Evolutionary conservation across 2,113 vertebrate genomes (phyloP), one percentile per base, ranked within the genome.

Genomic region (Chionodraco myersi): DNA sequence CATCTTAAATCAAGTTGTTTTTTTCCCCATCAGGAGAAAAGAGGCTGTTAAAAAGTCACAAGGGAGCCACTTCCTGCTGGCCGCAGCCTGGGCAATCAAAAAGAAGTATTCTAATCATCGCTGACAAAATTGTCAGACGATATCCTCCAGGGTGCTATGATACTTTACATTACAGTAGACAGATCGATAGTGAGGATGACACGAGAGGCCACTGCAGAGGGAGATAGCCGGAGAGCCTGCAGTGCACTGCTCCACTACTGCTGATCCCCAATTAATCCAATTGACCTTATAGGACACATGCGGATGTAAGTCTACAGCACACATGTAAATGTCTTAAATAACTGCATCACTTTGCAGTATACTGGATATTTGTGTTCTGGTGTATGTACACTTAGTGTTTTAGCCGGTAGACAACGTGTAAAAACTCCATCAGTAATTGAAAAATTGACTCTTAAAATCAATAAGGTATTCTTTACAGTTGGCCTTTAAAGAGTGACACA

Each of bases 111-210:
- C 89, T 93, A 95, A 95, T 93, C 84, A 94, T 90, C 86, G 81
- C 87, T 92, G 93, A 95, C 93, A 94, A 88, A 93, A 89, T 64
- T 70, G 91, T 94, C 91, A 89, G 88, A 85, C 56, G 70, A 94
- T 92, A 94, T 91, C 90, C 94, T 90, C 93, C 73, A 68, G 94
- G 91, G 94, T 87, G 84, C 84, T 77, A 92, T 94, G 91, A 94
- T 92, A 90, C 90, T 93, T 94, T 91, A 92, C 89, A 92, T 93
- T 92, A 92, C 82, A 83, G 87, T 86, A 79, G 91, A 90, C 79
- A 72, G 93, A 95, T 96, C 94, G 82, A 96, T 94, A 82, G 69
- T 41, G 69, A 79, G 76, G 72, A 85, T 83, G 88, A 91, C 88
- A 89, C 41, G 66, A 69, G 82, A 84, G 61, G 85, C 80, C 82